Percentiles rank a stretch among this genome's conserved stretches.
These are phyloP conservation scores for Mimachlamys varia DNA, from an alignment of 2,888 invertebrate genomes.

Conservation along the genomic window DNA sequence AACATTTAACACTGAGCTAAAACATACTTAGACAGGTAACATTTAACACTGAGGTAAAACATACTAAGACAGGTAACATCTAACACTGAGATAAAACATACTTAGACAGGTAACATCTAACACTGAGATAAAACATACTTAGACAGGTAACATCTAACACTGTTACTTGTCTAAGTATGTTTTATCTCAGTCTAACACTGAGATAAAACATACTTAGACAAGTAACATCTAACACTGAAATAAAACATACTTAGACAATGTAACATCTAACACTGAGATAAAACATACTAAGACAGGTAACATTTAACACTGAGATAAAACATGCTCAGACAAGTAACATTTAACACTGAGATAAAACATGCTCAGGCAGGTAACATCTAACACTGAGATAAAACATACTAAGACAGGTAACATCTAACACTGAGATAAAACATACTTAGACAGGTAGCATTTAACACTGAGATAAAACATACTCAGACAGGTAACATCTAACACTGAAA, in stretches of 20 bases:
- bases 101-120: constrained; percentile 83
- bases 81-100: constrained; percentile 76
- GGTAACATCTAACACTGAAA: constrained; percentile 77
- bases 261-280: constrained; percentile 70
- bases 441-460: constrained; percentile 80
- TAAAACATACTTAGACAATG: constrained; percentile 84
- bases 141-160: constrained; percentile 82
- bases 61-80: constrained; percentile 84
- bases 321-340: constrained; percentile 84
- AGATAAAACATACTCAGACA: constrained; percentile 83
- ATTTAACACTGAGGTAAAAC: constrained; percentile 48
- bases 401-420: constrained; percentile 82
- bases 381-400: constrained; percentile 81
- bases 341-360: constrained; percentile 75
- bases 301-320: constrained; percentile 48
- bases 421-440: constrained; percentile 82
- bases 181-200: too few species aligned
- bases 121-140: constrained; percentile 81
- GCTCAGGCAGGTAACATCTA: constrained; percentile 83
- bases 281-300: constrained; percentile 85
- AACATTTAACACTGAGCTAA: constrained; percentile 40
- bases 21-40: constrained; percentile 85
- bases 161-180: too few species aligned
- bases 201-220: constrained; percentile 83
- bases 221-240: constrained; percentile 77